These are phyloP conservation scores for Mohoua ochrocephala DNA, from an alignment of 2,113 vertebrate genomes.

Conservation along the genomic window DNA sequence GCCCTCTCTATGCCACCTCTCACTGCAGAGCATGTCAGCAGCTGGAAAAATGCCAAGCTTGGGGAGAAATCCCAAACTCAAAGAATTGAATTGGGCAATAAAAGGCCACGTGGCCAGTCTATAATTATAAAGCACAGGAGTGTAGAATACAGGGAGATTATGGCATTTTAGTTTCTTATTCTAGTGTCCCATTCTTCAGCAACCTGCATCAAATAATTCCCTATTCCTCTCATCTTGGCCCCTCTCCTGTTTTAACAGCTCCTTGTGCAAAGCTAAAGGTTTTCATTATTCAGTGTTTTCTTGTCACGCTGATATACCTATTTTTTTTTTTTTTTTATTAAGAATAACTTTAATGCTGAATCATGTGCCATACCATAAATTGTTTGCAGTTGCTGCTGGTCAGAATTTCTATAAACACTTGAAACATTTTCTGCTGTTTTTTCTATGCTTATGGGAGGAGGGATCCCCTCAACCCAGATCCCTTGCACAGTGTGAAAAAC, in stretches of 20 bases:
- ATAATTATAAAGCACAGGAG: not conserved
- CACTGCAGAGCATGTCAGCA: slow-evolving; percentile 2
- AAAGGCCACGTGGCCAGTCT: fast-evolving
- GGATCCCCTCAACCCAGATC: not conserved
- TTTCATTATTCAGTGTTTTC: not conserved
- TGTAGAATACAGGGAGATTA: not conserved
- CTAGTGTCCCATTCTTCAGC: not conserved
- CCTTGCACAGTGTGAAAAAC: not conserved
- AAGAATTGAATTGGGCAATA: not conserved
- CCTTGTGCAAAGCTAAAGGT: not conserved
- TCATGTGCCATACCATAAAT: fast-evolving
- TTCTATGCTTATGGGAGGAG: not conserved
- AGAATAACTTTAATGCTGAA: not conserved
- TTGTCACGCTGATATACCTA: not conserved
- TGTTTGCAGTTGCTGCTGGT: not conserved
- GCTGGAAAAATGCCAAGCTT: not conserved
- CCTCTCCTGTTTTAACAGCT: not conserved
- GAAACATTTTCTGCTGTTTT: not conserved
- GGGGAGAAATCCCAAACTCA: not conserved
- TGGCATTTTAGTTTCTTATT: not conserved
- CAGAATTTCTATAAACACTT: not conserved
- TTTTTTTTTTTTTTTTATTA: not conserved
- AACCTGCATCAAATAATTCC: not conserved
- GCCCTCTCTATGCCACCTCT: not conserved
- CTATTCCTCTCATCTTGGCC: fast-evolving